Evolutionary conservation across 2,888 invertebrate species (phyloP).

Genomic region (Drosophila pseudotalamancana): DNA sequence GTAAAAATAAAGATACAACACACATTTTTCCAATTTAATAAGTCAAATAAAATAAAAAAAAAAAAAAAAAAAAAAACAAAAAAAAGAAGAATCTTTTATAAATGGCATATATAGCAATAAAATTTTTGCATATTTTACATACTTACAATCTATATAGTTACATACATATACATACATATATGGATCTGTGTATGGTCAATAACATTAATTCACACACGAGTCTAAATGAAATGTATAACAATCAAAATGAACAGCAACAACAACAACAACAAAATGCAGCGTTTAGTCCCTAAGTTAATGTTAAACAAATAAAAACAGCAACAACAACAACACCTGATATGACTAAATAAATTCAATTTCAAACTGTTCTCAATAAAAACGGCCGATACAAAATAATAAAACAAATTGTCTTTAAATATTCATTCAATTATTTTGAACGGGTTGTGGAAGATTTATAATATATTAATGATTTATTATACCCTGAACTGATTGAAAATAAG

Average conservation of each 20-base stretch:
- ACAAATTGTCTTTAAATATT: background rate
- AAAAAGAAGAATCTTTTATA: slow-evolving; percentile 11
- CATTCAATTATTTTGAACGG: background rate
- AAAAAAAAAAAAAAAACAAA: background rate
- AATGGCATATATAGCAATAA: slow-evolving; percentile 3
- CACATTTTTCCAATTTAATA: slow-evolving; percentile 3
- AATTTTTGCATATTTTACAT: slow-evolving; percentile 34
- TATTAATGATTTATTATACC: background rate
- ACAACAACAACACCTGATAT: slow-evolving; percentile 22
- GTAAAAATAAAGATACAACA: background rate
- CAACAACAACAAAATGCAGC: slow-evolving; percentile 27
- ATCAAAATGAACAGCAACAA: slow-evolving; percentile 31
- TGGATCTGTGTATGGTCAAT: slow-evolving; percentile 9
- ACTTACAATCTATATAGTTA: slow-evolving; percentile 11
- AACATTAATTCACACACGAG: slow-evolving; percentile 5
- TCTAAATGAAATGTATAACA: slow-evolving; percentile 45
- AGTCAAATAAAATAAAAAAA: background rate
- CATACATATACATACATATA: background rate
- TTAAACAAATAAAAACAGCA: slow-evolving; percentile 18
- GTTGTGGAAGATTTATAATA: too few species aligned
- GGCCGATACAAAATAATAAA: slow-evolving; percentile 15
- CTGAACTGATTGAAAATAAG: too few species aligned
- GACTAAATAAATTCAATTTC: slow-evolving; percentile 45
- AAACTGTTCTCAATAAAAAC: slow-evolving; percentile 70
- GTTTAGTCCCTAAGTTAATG: slow-evolving; percentile 57